Evolutionary conservation across 1,140 invertebrate species (phyloP).

Genomic region (Gryllus bimaculatus): DNA sequence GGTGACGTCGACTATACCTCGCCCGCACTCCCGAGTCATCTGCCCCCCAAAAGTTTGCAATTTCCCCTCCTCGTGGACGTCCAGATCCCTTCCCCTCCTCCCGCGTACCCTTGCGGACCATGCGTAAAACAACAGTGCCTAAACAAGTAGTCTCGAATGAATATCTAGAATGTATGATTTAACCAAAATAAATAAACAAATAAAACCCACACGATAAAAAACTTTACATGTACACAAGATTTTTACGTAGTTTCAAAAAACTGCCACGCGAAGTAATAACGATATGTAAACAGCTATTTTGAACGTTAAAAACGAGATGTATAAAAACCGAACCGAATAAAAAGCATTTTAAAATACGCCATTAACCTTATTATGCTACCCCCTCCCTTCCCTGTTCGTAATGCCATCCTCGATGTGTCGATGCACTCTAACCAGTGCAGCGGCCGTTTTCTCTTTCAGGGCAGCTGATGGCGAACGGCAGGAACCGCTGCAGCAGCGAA

Average conservation of each 20-base stretch:
- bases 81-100: no score
- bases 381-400: no score
- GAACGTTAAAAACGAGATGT: slow-evolving; percentile 14
- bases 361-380: neutral
- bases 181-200: neutral
- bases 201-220: neutral
- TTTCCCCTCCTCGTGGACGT: no score
- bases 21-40: no score
- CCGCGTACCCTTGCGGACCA: neutral
- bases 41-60: no score
- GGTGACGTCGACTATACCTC: no score
- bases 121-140: slow-evolving; percentile 8
- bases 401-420: no score
- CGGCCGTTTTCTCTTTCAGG: no score
- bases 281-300: slow-evolving; percentile 14
- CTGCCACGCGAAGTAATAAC: neutral
- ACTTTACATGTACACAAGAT: neutral
- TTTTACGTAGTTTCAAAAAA: slow-evolving; percentile 1
- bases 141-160: neutral
- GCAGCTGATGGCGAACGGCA: no score
- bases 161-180: slow-evolving; percentile 3
- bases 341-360: slow-evolving; percentile 1
- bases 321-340: slow-evolving; percentile 12
- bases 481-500: no score
- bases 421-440: no score